Conservation (phyloP, 2,888 invertebrate genomes). For the Euzetes globulus region DNA sequence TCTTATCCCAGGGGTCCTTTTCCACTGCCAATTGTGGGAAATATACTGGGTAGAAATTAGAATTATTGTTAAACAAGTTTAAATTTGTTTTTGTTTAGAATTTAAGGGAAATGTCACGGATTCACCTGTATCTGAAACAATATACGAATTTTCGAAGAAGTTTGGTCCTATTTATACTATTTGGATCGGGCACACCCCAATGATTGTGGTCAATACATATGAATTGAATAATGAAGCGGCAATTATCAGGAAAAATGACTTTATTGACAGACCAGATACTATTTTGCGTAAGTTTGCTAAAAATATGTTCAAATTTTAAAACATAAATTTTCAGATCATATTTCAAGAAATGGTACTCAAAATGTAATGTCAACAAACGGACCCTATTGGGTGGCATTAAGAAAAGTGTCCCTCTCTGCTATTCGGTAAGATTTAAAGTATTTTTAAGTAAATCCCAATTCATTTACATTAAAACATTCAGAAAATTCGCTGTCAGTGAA, state of each 20-base stretch:
- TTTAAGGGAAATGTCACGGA: background rate
- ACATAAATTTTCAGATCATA: too few species aligned
- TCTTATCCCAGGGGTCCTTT: background rate
- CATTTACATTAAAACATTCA: background rate
- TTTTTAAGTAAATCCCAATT: background rate
- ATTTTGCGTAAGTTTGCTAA: background rate
- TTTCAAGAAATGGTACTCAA: background rate
- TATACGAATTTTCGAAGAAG: slow-evolving; percentile 38
- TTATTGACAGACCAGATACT: background rate
- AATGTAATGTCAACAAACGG: slow-evolving; percentile 9
- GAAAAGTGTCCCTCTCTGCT: slow-evolving; percentile 8
- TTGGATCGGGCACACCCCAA: slow-evolving; percentile 40
- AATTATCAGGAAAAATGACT: slow-evolving; percentile 9
- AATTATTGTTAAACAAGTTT: background rate
- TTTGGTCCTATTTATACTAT: slow-evolving; percentile 43
- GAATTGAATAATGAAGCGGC: slow-evolving; percentile 41
- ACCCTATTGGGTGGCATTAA: slow-evolving; percentile 23
- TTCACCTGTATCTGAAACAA: slow-evolving; percentile 3
- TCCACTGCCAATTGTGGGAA: background rate
- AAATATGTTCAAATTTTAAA: too few species aligned
- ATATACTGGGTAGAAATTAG: background rate
- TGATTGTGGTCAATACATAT: slow-evolving; percentile 40
- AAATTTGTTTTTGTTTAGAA: background rate
- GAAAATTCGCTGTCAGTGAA: background rate
- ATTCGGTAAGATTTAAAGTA: background rate